These are phyloP conservation scores for Anarhynchus alexandrinus DNA, from an alignment of 2,113 vertebrate genomes.

Conservation along the genomic window DNA sequence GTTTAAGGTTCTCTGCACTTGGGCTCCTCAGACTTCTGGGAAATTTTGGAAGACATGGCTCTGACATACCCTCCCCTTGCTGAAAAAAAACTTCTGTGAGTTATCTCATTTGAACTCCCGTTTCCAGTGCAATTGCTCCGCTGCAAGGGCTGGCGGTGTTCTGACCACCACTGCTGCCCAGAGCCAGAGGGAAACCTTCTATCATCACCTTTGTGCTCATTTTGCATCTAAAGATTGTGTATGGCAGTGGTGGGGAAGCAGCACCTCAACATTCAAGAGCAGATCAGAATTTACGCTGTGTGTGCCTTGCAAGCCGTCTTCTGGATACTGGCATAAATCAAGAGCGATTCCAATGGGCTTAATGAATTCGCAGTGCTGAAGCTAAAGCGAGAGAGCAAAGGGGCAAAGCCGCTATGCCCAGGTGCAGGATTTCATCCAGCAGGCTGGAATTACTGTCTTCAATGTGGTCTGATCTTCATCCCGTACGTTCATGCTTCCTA, in stretches of 20 bases:
- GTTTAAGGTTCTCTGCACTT: background rate
- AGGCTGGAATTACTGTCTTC: background rate
- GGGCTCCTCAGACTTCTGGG: background rate
- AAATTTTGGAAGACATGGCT: background rate
- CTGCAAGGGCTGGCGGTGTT: background rate
- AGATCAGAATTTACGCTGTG: too few species aligned
- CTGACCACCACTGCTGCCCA: too few species aligned
- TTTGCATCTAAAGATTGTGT: background rate
- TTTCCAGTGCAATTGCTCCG: background rate
- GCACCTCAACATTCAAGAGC: too few species aligned
- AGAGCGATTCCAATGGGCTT: background rate
- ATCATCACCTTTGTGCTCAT: background rate
- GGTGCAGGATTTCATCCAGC: background rate
- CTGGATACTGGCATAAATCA: background rate
- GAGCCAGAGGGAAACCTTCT: background rate
- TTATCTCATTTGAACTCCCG: background rate
- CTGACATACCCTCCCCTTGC: background rate
- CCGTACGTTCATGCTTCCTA: accelerated
- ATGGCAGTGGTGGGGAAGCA: background rate
- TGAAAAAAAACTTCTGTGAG: background rate
- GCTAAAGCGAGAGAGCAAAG: background rate
- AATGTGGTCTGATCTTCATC: background rate
- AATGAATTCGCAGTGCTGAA: background rate
- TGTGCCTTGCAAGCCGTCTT: too few species aligned
- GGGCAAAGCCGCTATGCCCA: background rate